Evolutionary conservation across 2,797 vertebrate species (phyloP), one percentile per base, ranked within the genome.

Genomic region (Lagodon rhomboides): DNA sequence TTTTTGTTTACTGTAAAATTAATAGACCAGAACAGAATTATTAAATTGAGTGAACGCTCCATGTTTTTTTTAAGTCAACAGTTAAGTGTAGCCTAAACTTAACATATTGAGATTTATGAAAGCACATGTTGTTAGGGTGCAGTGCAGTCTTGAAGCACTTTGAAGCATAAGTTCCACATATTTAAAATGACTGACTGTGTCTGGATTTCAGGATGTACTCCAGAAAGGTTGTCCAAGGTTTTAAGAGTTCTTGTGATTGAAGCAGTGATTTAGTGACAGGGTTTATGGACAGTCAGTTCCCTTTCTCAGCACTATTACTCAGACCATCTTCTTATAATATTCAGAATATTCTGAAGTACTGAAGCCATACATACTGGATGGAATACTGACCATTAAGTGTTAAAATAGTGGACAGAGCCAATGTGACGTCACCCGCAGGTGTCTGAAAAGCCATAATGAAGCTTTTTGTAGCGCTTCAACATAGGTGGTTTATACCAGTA

Each of bases 401-500:
- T 2, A 38, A 38, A 38, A 10, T 9, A 10, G 34, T 38, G 34
- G 34, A 38, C 8, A 38, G 34, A 38, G 34, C 34, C 34, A 38
- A 9, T 38, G 34, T 38, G 34, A 38, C 34, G 9, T 38, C 34
- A 38, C 34, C 9, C 9, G 34, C 34, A 38, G 34, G 34, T 38
- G 6, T 38, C 34, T 38, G 34, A 38, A 38, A 38, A 38, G 34
- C 34, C 34, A 38, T 38, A 38, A 38, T 38, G 34, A 38, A 38
- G 30, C 30, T 30, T 30, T 5, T 30, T 30, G 30, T 30, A 30
- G 30, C 5, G 23, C 47, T 68, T 46, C 12, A 61, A n/a, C 23
- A 23, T 38, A 20, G n/a, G 60, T 66, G 65, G 38, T 47, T 75
- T 16, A 7, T 27, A 20, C 22, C 61, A 71, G 34, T 38, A 38